Conservation (phyloP, 2,113 vertebrate species). For the Madoqua kirkii region DNA sequence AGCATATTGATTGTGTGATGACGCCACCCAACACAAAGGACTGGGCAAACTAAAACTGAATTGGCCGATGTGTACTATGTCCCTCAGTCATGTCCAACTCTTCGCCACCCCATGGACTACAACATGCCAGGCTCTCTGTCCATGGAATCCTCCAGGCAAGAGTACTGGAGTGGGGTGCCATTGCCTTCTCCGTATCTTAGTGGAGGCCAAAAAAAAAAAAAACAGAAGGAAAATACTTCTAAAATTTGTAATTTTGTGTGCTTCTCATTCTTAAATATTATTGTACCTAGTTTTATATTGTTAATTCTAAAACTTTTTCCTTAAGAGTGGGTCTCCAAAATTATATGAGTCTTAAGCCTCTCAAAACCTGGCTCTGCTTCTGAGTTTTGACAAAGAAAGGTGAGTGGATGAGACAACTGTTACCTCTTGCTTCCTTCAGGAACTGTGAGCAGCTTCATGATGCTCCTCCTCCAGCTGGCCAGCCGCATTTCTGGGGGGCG, state of each 20-base stretch:
- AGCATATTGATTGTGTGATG: background rate
- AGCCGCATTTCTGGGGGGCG: background rate
- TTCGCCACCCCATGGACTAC: background rate
- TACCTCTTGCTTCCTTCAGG: background rate
- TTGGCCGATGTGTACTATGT: background rate
- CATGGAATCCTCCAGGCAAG: background rate
- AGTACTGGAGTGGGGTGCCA: background rate
- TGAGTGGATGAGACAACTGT: background rate
- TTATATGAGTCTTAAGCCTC: background rate
- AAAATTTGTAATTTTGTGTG: background rate
- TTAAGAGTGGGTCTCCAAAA: background rate
- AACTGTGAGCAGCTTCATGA: background rate
- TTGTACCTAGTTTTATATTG: background rate
- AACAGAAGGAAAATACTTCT: background rate
- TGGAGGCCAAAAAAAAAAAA: background rate
- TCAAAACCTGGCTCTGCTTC: background rate
- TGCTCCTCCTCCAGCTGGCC: background rate
- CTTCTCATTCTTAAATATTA: background rate
- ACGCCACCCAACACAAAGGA: background rate
- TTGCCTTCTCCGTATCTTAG: background rate
- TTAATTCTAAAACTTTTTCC: background rate
- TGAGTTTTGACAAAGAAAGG: background rate
- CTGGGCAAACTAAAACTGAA: background rate
- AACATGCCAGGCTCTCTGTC: background rate
- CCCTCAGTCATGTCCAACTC: background rate